phyloP scores from a whole-genome alignment of 2,113 vertebrate species.

The Diglossa brunneiventris region DNA sequence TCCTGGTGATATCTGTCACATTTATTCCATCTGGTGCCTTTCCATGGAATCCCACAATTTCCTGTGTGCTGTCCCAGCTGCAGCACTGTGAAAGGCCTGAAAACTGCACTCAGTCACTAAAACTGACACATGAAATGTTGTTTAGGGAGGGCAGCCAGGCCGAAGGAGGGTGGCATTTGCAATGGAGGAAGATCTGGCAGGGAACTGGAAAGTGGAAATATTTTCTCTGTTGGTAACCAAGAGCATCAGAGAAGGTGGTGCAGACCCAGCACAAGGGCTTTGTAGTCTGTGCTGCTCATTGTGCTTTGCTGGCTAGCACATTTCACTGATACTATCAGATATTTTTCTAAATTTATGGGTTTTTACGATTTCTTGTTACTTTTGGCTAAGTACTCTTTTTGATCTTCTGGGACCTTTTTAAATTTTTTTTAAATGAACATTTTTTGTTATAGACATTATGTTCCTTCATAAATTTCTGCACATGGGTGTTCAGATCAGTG shows the following conservation, averaged over 20 bases:
- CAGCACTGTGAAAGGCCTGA: neutral
- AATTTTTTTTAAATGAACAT: neutral
- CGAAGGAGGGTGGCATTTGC: neutral
- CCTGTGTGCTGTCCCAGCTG: neutral
- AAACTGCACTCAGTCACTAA: neutral
- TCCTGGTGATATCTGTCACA: neutral
- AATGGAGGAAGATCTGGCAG: neutral
- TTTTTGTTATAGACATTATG: neutral
- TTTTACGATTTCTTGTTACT: neutral
- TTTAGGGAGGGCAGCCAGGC: neutral
- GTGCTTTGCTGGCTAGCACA: neutral
- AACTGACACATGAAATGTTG: rapidly evolving
- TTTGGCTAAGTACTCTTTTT: neutral
- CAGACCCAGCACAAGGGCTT: neutral
- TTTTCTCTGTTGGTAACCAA: neutral
- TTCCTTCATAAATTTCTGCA: neutral
- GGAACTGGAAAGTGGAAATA: neutral
- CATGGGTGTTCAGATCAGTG: neutral
- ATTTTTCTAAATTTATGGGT: neutral
- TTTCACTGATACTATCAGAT: neutral
- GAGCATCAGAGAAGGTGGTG: neutral
- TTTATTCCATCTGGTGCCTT: neutral
- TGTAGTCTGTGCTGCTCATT: neutral
- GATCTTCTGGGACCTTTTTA: neutral
- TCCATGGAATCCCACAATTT: neutral